Base-by-base conservation (phyloP, 2,113 vertebrate species). In the Lipophrys pholis region DNA sequence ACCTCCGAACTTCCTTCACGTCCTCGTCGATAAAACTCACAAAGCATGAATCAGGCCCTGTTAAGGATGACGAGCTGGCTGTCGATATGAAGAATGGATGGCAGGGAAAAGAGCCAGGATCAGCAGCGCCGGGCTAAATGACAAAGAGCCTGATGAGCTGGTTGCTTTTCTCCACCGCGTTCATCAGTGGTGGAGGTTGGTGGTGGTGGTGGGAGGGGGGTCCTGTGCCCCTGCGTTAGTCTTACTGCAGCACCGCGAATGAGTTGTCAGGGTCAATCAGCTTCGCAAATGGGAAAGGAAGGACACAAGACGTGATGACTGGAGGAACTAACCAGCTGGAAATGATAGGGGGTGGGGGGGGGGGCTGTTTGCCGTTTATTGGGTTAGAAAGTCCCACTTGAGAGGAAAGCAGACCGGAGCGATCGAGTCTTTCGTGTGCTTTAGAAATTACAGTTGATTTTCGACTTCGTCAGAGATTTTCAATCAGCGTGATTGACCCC, bases 231-330 rank as follows among this genome's bases (percentile, higher is more conserved):
- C 21, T 8, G 64, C n/a, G 11, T 74, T 67, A 45, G 78, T 82
- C 74, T 60, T 36, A 46, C 55, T 66, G 81, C 62, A 62, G 76
- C 66, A 71, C 67, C 62, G 35, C 56, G 71, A 88, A 75, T 68
- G 77, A 89, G 81, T 87, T 73, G 85, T 89, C 85, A 54, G 67
- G 78, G 80, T 85, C 86, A 81, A 87, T 89, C 86, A 82, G 81
- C 76, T 71, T 86, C 71, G 80, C 85, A 89, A 90, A 90, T 82
- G 65, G 74, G 67, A 74, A 69, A 76, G 67, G 85, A 87, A 89
- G 78, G 87, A 88, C 72, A 72, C 60, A 69, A 73, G 81, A 73
- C 53, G 21, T 69, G 62, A 72, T 46, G 66, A 76, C 30, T 76
- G 79, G 67, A 64, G 15, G 54, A 72, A 52, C 68, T 87, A 89